Conservation (phyloP, 2,113 vertebrate species). For the Cairina moschata region DNA sequence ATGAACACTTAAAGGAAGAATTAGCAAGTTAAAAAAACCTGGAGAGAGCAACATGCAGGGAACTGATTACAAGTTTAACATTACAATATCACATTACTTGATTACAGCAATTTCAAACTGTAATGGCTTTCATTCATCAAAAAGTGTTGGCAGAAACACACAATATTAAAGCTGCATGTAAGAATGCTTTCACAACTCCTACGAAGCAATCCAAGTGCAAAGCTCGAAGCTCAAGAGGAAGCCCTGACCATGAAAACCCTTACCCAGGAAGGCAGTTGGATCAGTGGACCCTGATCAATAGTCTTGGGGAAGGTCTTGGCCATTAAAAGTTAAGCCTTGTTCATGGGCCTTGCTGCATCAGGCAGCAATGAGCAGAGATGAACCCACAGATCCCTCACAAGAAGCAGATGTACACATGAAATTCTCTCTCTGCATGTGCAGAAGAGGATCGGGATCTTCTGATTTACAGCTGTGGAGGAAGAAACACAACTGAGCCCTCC, state of each 20-base stretch:
- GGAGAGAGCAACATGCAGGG: slow-evolving; percentile 40
- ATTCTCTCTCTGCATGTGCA: not conserved
- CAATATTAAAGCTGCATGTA: not conserved
- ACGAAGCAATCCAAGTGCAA: not conserved
- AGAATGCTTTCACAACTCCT: not conserved
- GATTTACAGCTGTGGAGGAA: not conserved
- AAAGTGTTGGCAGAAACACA: slow-evolving; percentile 37
- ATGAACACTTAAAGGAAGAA: slow-evolving; percentile 33
- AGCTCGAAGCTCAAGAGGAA: not conserved
- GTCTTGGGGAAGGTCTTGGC: not conserved
- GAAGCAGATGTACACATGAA: not conserved
- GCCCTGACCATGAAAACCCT: not conserved
- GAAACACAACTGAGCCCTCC: not conserved
- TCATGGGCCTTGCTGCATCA: not conserved
- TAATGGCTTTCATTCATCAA: slow-evolving; percentile 58
- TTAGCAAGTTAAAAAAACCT: not conserved
- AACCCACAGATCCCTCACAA: not conserved
- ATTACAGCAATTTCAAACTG: slow-evolving; percentile 48
- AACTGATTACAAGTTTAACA: slow-evolving; percentile 41
- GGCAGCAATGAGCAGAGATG: not conserved
- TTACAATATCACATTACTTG: slow-evolving; percentile 36
- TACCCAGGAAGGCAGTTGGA: not conserved
- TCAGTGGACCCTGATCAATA: not conserved
- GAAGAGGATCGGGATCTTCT: not conserved
- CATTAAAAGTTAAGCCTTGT: not conserved